phyloP scores from a whole-genome alignment of 2,888 invertebrate genomes.

The Troides oblongomaculatus region DNA sequence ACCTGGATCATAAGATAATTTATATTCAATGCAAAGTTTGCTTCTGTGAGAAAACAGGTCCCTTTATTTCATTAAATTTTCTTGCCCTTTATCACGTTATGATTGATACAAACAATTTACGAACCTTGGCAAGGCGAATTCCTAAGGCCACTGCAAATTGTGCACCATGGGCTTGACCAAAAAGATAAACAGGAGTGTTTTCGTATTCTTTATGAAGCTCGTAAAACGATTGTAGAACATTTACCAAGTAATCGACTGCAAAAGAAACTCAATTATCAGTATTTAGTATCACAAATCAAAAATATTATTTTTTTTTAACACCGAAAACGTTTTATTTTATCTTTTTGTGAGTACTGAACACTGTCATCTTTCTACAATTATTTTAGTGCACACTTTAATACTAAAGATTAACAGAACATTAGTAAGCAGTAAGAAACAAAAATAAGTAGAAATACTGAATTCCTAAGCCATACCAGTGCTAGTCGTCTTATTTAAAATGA shows the following conservation, averaged over 20 bases:
- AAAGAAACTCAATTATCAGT: conserved; percentile 30
- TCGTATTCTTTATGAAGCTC: conserved; percentile 81
- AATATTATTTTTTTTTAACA: no score
- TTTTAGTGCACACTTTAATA: neutral
- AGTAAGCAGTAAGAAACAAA: no score
- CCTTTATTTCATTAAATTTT: neutral
- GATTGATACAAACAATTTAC: conserved; percentile 24
- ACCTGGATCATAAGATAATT: neutral
- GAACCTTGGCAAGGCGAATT: conserved; percentile 66
- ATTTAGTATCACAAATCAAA: neutral
- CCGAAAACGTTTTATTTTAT: no score
- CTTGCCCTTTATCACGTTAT: neutral
- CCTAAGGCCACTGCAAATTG: conserved; percentile 91
- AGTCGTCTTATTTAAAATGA: no score
- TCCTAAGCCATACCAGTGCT: no score
- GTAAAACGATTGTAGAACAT: conserved; percentile 84
- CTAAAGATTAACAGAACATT: no score
- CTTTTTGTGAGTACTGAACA: neutral
- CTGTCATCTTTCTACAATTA: neutral
- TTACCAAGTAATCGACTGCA: conserved; percentile 84
- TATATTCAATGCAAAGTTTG: neutral
- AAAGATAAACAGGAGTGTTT: conserved; percentile 87
- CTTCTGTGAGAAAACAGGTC: neutral
- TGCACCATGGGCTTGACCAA: conserved; percentile 94
- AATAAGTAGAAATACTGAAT: no score